Conservation (phyloP, 2,113 vertebrate species). For the Puntigrus tetrazona region DNA sequence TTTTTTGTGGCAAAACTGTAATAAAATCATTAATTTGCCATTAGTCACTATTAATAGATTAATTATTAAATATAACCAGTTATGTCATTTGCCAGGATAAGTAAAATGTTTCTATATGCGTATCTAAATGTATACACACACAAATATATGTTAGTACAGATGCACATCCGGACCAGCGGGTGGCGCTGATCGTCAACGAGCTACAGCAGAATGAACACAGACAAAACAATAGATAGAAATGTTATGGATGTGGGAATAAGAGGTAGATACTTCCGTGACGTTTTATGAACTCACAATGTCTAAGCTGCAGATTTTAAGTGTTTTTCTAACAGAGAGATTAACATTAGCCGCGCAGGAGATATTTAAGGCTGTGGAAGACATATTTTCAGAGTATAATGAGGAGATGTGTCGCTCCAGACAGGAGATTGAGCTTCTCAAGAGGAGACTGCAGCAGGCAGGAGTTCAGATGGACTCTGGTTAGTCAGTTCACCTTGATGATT, state of each 20-base stretch:
- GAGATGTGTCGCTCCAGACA: slow-evolving; percentile 73
- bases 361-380: slow-evolving; percentile 77
- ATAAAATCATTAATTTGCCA: not conserved
- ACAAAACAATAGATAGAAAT: not conserved
- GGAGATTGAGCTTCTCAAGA: slow-evolving; percentile 76
- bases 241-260: not conserved
- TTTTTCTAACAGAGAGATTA: slow-evolving; percentile 75
- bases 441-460: slow-evolving; percentile 73
- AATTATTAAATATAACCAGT: not conserved
- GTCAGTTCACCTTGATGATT: slow-evolving; percentile 38
- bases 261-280: not conserved
- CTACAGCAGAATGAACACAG: not conserved
- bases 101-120: not conserved
- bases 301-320: slow-evolving; percentile 74
- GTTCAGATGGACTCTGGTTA: slow-evolving; percentile 77
- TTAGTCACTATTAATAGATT: not conserved
- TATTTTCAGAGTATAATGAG: slow-evolving; percentile 75
- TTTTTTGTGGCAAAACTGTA: not conserved
- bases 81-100: not conserved
- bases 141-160: too few relatives aligned
- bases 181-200: not conserved
- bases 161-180: slow-evolving; percentile 4
- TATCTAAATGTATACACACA: too few relatives aligned
- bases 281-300: slow-evolving; percentile 62
- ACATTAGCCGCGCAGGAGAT: slow-evolving; percentile 78